Evolutionary conservation across 2,113 vertebrate genomes (phyloP), one percentile per base, ranked within the genome.

Genomic region (Gasterosteus nipponicus): DNA sequence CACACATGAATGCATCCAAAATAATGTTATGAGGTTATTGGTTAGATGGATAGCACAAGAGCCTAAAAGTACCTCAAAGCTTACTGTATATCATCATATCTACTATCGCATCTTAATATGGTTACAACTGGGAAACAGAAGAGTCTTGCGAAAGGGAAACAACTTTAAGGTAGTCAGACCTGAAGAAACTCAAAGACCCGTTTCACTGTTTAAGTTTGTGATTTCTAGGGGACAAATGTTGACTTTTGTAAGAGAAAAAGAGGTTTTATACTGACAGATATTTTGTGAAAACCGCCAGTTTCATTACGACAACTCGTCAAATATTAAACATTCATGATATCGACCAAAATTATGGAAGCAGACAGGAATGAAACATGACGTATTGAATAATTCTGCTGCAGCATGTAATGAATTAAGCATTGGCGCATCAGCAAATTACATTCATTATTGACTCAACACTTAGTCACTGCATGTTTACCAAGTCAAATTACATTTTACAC

Each of bases 1-100:
- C 70, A 38, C 71, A 72, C 38, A 83, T 73, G 80, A 79, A 87
- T 80, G 71, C 56, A 71, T 51, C 85, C 82, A 86, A 84, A 85
- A 84, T 86, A 86, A 85, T 88, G 79, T 84, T 77, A 64, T 57
- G 39, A 59, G 69, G 77, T 73, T 78, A 70, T 66, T 49, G 75
- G 56, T 54, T 57, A 73, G 53, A 65, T 61, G 44, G 64, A 61
- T 70, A 64, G 78, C 56, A 71, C 60, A 85, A 80, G 14, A 73
- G 75, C 61, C 14, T 60, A 62, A 46, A 75, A 81, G 79, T 82
- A 84, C 71, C 69, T 70, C 63, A 62, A 46, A 62, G 15, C 22
- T 26, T 26, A 53, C 29, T 18, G 58, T 42, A 15, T 16, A 42
- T 58, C 19, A 35, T 54, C 22, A 67, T 61, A 26, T 59, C n/a